Base-by-base conservation (phyloP, 2,797 vertebrate species). In the Molossus alvarezi region DNA sequence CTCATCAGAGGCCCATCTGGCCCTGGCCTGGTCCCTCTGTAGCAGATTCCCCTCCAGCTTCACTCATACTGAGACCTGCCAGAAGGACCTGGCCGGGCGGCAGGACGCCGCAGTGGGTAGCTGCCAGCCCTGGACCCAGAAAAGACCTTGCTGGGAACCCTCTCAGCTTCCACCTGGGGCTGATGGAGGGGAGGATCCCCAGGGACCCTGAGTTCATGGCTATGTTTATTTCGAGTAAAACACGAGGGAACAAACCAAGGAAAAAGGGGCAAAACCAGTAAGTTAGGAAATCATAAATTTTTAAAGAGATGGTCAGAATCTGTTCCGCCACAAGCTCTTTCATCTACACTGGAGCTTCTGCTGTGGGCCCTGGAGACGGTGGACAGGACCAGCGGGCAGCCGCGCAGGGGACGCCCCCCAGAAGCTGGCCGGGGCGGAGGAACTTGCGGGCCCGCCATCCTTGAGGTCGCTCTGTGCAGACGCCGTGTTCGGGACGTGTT, bases 181-280 rank as follows among this genome's bases (percentile, higher is more conserved):
- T 92, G 83, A 72, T 1, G 1, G 82, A 88, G 92, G 92, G 95
- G 90, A 97, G 86, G 90, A 48, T 53, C 93, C 95, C 86, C 94
- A n/a, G 51, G 90, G 93, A 84, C 90, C 92, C 88, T n/a, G 58
- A 86, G 58, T 93, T 88, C 87, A 75, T 1, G 62, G 87, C 80
- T 81, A 57, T 65, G 41, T 97, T 96, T 97, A 96, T 96, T 97
- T 84, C 62, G 69, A 96, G 76, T 75, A 81, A 91, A 90, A 87
- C 41, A 65, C 6, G 33, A 65, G 71, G 67, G 65, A 85, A 90
- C 83, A 97, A 93, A 93, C 57, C 76, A 95, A 95, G 62, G 88
- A 72, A 84, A 7, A 29, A 73, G 67, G 86, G 53, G 91, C 29
- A 13, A 55, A 72, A 45, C 13, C 91, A 82, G 37, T 69, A 58